Evolutionary conservation across 2,113 vertebrate species (phyloP).

Genomic region (Geococcyx californianus): DNA sequence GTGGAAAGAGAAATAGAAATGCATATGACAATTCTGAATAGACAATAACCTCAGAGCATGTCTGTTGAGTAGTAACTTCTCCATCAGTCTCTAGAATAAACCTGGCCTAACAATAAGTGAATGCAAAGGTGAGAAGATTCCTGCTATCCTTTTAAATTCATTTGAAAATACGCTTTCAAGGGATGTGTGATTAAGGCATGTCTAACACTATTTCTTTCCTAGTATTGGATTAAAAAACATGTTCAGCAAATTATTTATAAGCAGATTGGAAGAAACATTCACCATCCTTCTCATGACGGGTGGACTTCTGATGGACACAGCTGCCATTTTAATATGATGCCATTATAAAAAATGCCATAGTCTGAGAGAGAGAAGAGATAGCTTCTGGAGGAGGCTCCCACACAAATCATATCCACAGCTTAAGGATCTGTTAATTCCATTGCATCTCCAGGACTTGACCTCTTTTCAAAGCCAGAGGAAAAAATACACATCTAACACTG

Average conservation of each 20-base stretch:
- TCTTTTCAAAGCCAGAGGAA: not conserved
- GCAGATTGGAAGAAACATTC: not conserved
- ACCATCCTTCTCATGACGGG: not conserved
- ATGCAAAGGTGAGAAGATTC: not conserved
- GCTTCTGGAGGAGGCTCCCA: not conserved
- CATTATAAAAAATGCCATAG: not conserved
- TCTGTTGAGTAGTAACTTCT: not conserved
- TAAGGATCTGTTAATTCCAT: not conserved
- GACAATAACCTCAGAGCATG: not conserved
- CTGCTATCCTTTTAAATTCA: not conserved
- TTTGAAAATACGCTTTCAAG: not conserved
- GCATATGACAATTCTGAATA: not conserved
- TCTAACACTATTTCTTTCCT: not conserved
- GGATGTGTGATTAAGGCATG: not conserved
- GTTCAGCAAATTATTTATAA: not conserved
- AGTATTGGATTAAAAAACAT: not conserved
- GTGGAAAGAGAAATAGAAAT: not conserved
- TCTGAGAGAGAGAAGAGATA: not conserved
- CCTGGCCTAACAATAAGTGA: not conserved
- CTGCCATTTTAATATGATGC: not conserved
- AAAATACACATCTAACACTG: not conserved
- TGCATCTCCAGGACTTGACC: not conserved
- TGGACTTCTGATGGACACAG: not conserved
- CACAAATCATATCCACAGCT: not conserved
- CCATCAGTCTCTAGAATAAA: not conserved